A percentile compares a stretch with the other conserved stretches of the same genome.
Conservation (phyloP, 2,888 invertebrate species). For the Coecobrya sp. region DNA sequence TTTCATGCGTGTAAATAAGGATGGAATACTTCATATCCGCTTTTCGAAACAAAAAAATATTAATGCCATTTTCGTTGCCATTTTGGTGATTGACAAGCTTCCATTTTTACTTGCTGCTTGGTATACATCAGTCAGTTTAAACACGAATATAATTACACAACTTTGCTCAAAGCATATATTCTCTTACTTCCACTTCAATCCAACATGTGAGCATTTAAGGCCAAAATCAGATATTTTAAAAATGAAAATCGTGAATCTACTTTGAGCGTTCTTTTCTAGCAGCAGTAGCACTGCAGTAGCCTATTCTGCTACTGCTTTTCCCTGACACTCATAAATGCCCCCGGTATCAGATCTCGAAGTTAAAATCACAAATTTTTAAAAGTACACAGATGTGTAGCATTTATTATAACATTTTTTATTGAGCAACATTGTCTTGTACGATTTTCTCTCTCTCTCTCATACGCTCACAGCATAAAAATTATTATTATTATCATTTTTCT, state of each 20-base stretch:
- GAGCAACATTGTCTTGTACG: background rate
- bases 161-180: too few relatives aligned
- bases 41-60: background rate
- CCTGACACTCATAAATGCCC: too few relatives aligned
- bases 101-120: background rate
- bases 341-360: too few relatives aligned
- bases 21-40: background rate
- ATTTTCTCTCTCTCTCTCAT: background rate
- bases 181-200: too few relatives aligned
- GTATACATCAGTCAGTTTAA: background rate
- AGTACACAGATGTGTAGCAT: background rate
- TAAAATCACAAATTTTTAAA: too few relatives aligned
- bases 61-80: background rate
- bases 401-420: background rate
- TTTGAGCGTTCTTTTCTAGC: too few relatives aligned
- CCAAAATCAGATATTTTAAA: background rate
- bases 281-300: too few relatives aligned
- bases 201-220: background rate
- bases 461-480: background rate
- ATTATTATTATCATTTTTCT: background rate
- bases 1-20: conserved; percentile 3
- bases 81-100: background rate
- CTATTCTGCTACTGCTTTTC: too few relatives aligned
- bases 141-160: too few relatives aligned
- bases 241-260: too few relatives aligned